phyloP scores from a whole-genome alignment of 2,888 invertebrate species.

The Mythimna vitellina region DNA sequence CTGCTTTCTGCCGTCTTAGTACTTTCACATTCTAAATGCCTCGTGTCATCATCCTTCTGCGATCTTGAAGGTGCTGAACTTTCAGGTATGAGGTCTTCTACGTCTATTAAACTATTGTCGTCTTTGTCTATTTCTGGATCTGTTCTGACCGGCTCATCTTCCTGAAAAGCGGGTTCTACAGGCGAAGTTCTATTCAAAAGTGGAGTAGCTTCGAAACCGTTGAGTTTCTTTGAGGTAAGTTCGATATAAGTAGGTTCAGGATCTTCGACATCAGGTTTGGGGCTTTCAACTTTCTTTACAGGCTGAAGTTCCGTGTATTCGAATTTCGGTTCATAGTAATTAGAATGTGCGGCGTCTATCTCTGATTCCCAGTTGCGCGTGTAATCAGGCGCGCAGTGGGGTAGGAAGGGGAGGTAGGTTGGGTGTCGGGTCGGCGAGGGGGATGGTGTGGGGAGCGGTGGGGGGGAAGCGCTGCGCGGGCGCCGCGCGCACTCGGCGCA shows the following conservation, averaged over 20 bases:
- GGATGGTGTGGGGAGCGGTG: constrained; percentile 88
- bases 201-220: constrained; percentile 76
- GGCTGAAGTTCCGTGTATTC: constrained; percentile 86
- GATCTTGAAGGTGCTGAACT: constrained; percentile 73
- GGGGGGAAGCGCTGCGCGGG: constrained; percentile 92
- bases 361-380: constrained; percentile 89
- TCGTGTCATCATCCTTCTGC: constrained; percentile 71
- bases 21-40: constrained; percentile 74
- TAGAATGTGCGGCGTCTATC: constrained; percentile 88
- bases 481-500: constrained; percentile 98
- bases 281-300: constrained; percentile 85
- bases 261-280: constrained; percentile 82
- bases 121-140: constrained; percentile 88
- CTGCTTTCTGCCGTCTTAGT: constrained; percentile 77
- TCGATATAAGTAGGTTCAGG: constrained; percentile 87
- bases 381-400: constrained; percentile 86
- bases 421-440: constrained; percentile 87
- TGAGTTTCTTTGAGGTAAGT: constrained; percentile 83
- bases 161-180: constrained; percentile 83
- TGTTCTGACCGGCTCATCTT: constrained; percentile 84
- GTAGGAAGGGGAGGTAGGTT: constrained; percentile 84
- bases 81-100: constrained; percentile 85
- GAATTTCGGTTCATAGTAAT: constrained; percentile 85
- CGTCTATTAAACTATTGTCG: constrained; percentile 86
- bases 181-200: constrained; percentile 79